Evolutionary conservation across 2,888 invertebrate genomes (phyloP).

Genomic region (Drosophila siamana): DNA sequence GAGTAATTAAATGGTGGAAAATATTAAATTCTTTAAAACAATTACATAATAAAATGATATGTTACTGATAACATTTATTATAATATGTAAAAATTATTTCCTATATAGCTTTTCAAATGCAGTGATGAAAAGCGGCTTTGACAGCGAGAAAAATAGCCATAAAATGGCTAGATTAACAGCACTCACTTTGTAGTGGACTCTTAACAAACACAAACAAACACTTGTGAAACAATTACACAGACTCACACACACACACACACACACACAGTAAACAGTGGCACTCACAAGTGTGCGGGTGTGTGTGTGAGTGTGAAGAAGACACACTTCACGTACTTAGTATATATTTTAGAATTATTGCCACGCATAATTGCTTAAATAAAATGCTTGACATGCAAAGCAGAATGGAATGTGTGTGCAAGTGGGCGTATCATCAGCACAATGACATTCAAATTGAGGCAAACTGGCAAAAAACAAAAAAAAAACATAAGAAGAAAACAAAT

Average conservation of each 20-base stretch:
- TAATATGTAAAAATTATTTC: too few relatives aligned
- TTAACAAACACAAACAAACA: conserved; percentile 41
- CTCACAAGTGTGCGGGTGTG: background rate
- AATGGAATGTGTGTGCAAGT: conserved; percentile 25
- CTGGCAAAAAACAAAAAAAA: background rate
- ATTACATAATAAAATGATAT: too few relatives aligned
- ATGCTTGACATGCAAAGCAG: conserved; percentile 33
- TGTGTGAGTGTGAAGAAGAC: background rate
- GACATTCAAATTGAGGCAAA: conserved; percentile 29
- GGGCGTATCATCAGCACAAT: conserved; percentile 20
- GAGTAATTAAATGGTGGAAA: too few relatives aligned
- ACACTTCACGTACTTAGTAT: conserved; percentile 13
- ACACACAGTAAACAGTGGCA: background rate
- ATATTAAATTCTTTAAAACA: too few relatives aligned
- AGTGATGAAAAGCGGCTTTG: background rate
- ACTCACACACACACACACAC: conserved; percentile 2
- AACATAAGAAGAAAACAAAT: too few relatives aligned
- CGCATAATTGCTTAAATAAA: conserved; percentile 66
- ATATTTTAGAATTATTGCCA: conserved; percentile 35
- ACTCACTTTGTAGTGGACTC: conserved; percentile 13
- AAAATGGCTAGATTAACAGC: conserved; percentile 10
- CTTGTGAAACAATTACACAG: conserved; percentile 34
- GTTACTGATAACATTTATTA: too few relatives aligned
- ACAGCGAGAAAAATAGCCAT: background rate
- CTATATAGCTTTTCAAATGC: background rate